These are phyloP conservation scores for Phyllotreta cruciferae DNA, from an alignment of 2,888 invertebrate genomes.

Conservation along the genomic window DNA sequence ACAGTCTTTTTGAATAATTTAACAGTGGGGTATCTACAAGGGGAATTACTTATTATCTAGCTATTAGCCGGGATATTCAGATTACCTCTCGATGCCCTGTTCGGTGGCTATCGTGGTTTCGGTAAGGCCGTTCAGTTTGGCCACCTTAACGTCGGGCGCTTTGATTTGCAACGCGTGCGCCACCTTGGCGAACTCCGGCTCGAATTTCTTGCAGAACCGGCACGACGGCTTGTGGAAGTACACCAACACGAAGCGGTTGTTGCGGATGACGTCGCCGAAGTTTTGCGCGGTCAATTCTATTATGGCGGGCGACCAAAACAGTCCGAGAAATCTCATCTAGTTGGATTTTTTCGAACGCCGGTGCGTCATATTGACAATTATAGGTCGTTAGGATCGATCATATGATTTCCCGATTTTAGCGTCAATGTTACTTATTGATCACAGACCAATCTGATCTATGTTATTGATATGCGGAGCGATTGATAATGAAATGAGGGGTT, in stretches of 20 bases:
- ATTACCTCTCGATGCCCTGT: slow-evolving; percentile 23
- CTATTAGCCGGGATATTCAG: no score
- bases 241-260: slow-evolving; percentile 28
- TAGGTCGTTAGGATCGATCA: no score
- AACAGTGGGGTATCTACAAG: slow-evolving; percentile 18
- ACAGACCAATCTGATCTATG: no score
- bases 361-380: no score
- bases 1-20: slow-evolving; percentile 22
- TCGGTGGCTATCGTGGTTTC: slow-evolving; percentile 16
- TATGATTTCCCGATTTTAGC: no score
- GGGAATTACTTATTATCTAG: not conserved
- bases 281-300: slow-evolving; percentile 29
- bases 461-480: no score
- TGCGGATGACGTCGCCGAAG: slow-evolving; percentile 31
- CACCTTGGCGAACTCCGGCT: slow-evolving; percentile 18
- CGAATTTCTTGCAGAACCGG: slow-evolving; percentile 22
- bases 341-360: no score
- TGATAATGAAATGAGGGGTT: no score
- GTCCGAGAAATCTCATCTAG: no score
- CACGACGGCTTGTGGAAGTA: slow-evolving; percentile 28
- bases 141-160: not conserved
- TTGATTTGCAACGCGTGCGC: slow-evolving; percentile 2
- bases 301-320: not conserved
- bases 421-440: no score
- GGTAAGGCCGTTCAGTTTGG: not conserved